Conservation (phyloP, 2,888 invertebrate genomes). For the Axea sp. region DNA sequence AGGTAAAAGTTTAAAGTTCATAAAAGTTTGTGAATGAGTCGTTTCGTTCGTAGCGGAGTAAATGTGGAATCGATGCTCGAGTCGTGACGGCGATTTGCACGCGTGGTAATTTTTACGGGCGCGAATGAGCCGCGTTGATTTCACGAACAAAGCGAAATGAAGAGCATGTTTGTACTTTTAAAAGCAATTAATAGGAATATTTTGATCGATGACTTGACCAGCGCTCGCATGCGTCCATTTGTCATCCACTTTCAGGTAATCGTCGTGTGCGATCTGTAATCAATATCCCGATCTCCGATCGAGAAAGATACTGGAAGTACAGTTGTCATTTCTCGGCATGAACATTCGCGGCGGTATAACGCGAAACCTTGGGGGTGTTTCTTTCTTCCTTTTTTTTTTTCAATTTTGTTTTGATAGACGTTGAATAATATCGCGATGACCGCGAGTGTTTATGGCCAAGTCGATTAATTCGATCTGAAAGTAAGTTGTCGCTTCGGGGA, state of each 20-base stretch:
- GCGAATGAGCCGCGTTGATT: no score
- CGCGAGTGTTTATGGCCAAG: constrained; percentile 21
- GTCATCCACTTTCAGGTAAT: background rate
- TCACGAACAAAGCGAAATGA: no score
- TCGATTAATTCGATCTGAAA: constrained; percentile 37
- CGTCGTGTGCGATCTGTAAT: constrained; percentile 1
- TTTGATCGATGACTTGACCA: constrained; percentile 9
- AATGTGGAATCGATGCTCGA: no score
- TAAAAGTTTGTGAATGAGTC: constrained; percentile 17
- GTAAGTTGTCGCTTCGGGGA: constrained; percentile 6
- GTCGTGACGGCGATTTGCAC: no score
- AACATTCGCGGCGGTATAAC: background rate
- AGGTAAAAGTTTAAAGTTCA: constrained; percentile 38
- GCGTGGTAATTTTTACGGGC: no score
- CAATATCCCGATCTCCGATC: no score
- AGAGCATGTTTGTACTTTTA: background rate
- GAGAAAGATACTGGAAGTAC: no score
- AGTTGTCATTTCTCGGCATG: constrained; percentile 4
- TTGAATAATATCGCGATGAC: constrained; percentile 33
- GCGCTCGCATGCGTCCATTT: background rate
- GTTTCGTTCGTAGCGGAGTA: constrained; percentile 9
- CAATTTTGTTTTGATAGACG: constrained; percentile 17
- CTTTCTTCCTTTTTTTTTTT: no score
- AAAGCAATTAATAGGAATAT: background rate
- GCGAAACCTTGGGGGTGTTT: constrained; percentile 11